Base-by-base conservation (phyloP, 2,888 invertebrate genomes). In the Phasia obesa region DNA sequence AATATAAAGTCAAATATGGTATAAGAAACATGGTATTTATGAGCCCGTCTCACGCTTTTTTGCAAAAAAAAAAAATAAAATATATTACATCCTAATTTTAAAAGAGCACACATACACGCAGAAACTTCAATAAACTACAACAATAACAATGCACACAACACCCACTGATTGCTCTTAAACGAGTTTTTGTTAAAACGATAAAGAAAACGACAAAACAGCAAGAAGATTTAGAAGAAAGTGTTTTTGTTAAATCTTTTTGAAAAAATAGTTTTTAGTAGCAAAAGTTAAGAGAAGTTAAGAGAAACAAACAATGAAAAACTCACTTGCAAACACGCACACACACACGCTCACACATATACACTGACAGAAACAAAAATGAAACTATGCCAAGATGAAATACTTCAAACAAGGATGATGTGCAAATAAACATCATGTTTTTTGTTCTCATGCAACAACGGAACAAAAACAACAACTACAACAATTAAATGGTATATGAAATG, bases 321-420 rank as follows among this genome's bases (percentile, higher is more conserved):
- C 38, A 42, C 15, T 38, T 21, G n/a, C 11, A 38, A 1, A 42
- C 23, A 15, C 42, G 17, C n/a, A 3, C n/a, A 35, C 4, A 31
- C 21, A 4, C 21, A 60, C n/a, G 42, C 13, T 4, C 11, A 21
- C 7, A 21, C n/a, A 17, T n/a, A n/a, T n/a, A n/a, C 17, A 38
- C 11, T 38, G 6, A 7, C 17, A 17, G 17, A 47, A 42, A 17
- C 17, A 2, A 53, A 7, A 70, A 62, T 17, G 35, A 75, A 83
- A 83, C 60, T 83, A 71, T 79, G 83, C 83, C 82, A 83, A 78
- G 74, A 78, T 78, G 75, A 73, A 65, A 53, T 64, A 59, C 73
- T 81, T 77, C 42, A 57, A 67, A 69, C 77, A 82, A 82, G 81
- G 77, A 82, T 77, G 73, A 77, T 70, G 77, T 64, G 53, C 69